Conservation (phyloP, 2,888 invertebrate genomes). For the Mythimna loreyi region DNA sequence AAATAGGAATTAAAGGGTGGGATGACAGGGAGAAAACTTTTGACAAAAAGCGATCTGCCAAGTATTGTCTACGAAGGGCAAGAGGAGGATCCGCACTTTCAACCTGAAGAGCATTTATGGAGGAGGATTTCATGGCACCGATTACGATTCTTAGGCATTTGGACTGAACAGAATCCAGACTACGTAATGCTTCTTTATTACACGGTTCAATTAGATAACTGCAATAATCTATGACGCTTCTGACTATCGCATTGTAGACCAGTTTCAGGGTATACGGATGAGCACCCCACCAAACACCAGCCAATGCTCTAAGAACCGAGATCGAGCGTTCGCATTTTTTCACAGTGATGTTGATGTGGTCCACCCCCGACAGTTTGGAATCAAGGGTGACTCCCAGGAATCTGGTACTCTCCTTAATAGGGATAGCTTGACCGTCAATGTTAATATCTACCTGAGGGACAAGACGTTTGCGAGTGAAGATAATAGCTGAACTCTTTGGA, state of each 20-base stretch:
- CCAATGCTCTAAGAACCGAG: not conserved
- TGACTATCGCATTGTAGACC: not conserved
- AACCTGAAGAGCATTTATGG: not conserved
- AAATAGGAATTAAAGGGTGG: not conserved
- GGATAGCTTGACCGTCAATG: no score
- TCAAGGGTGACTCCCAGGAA: no score
- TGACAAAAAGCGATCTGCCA: not conserved
- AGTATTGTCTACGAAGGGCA: not conserved
- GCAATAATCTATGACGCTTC: conserved; percentile 1
- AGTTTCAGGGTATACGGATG: not conserved
- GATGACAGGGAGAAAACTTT: not conserved
- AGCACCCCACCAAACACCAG: not conserved
- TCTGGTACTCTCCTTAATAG: no score
- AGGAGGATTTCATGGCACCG: not conserved
- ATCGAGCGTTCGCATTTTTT: no score
- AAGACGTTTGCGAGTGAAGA: no score
- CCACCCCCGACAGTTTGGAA: no score
- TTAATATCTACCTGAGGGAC: no score
- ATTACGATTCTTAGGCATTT: not conserved
- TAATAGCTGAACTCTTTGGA: no score
- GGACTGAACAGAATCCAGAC: not conserved
- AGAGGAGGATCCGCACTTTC: not conserved
- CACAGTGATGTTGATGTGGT: no score
- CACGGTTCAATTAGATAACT: conserved; percentile 1
- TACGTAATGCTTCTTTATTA: not conserved